Conservation (phyloP, 2,888 invertebrate species). For the Pammene fasciana region DNA sequence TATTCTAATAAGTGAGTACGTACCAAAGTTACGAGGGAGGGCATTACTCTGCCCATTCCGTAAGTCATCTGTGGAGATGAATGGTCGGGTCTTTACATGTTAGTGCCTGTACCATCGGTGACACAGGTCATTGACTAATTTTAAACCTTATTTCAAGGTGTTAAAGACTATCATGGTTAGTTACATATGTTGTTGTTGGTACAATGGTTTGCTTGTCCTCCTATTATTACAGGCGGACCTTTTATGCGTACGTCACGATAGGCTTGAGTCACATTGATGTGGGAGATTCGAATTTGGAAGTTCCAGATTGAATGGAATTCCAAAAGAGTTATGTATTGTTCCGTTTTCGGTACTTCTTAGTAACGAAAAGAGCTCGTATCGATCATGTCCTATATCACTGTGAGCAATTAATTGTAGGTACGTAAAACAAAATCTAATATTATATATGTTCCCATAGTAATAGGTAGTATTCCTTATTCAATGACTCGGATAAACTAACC, state of each 20-base stretch:
- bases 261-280: constrained; percentile 49
- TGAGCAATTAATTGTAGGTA: too few species aligned
- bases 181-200: background rate
- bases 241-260: constrained; percentile 59
- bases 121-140: background rate
- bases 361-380: background rate
- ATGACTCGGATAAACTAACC: too few species aligned
- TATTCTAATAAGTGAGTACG: constrained; percentile 31
- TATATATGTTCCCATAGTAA: too few species aligned
- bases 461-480: too few species aligned
- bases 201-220: constrained; percentile 68
- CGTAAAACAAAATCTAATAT: too few species aligned
- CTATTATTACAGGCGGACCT: constrained; percentile 72
- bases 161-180: background rate
- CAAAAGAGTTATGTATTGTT: background rate
- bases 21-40: constrained; percentile 59
- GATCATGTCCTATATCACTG: too few species aligned
- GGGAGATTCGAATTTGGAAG: constrained; percentile 4
- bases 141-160: background rate
- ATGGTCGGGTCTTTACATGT: constrained; percentile 62
- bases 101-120: constrained; percentile 47
- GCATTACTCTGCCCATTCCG: constrained; percentile 63
- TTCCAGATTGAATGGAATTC: constrained; percentile 18
- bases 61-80: constrained; percentile 65
- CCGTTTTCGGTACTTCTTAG: background rate